phyloP scores from a whole-genome alignment of 2,888 invertebrate genomes.

The Caenorhabditis wallacei region DNA sequence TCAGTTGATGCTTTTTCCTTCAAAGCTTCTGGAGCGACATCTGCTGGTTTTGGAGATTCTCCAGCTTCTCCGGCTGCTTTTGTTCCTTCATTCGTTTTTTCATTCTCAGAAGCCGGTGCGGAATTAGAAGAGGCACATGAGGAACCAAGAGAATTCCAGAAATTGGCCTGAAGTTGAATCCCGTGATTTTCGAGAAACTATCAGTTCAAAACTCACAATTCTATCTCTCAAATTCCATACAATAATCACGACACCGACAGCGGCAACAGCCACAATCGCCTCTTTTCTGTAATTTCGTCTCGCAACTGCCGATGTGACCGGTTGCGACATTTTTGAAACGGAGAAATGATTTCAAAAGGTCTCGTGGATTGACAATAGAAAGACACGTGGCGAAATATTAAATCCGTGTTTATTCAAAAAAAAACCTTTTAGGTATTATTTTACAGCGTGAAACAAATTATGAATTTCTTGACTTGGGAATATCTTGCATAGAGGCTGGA shows the following conservation, averaged over 20 bases:
- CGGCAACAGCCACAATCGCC: slow-evolving; percentile 34
- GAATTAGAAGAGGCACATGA: slow-evolving; percentile 3
- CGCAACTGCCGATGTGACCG: slow-evolving; percentile 8
- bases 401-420: background rate
- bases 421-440: background rate
- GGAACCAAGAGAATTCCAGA: slow-evolving; percentile 14
- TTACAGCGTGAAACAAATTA: slow-evolving; percentile 4
- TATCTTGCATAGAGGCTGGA: too few relatives aligned
- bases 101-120: background rate
- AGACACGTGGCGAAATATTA: background rate
- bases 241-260: slow-evolving; percentile 38
- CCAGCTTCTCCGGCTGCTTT: background rate
- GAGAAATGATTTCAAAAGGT: background rate
- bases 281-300: slow-evolving; percentile 34
- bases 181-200: background rate
- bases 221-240: slow-evolving; percentile 47
- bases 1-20: slow-evolving; percentile 2
- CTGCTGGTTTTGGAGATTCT: slow-evolving; percentile 10
- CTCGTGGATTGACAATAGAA: background rate
- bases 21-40: slow-evolving; percentile 35
- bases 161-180: background rate
- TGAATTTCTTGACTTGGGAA: too few relatives aligned
- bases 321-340: slow-evolving; percentile 16
- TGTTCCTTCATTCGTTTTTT: slow-evolving; percentile 2
- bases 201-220: slow-evolving; percentile 28